Conservation (phyloP, 2,888 invertebrate genomes). For the Pomacea canaliculata region DNA sequence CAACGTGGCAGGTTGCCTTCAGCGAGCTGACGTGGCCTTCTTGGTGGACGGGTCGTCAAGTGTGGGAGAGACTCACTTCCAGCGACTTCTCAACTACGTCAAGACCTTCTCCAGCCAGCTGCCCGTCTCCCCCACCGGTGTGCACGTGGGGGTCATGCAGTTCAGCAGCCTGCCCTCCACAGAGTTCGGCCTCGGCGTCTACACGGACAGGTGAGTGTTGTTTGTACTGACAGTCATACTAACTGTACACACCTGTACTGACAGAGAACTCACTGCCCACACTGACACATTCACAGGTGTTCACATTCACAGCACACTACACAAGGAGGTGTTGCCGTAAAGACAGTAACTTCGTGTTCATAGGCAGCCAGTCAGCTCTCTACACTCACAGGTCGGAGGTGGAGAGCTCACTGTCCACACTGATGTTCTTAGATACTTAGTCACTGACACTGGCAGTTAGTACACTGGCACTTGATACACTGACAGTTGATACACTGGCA, state of each 20-base stretch:
- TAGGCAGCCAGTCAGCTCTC: too few species aligned
- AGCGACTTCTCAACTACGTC: constrained; percentile 47
- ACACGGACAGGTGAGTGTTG: constrained; percentile 37
- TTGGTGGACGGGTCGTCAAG: constrained; percentile 52
- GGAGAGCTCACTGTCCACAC: too few species aligned
- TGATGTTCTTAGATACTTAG: too few species aligned
- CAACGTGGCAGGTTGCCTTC: constrained; percentile 37
- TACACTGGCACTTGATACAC: too few species aligned
- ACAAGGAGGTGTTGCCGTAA: neutral
- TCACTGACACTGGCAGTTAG: too few species aligned
- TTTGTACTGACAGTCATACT: neutral
- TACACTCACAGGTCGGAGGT: too few species aligned
- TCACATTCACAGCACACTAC: neutral
- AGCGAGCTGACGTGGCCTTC: constrained; percentile 52
- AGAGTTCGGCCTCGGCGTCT: constrained; percentile 49
- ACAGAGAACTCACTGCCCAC: too few species aligned
- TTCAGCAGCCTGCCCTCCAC: constrained; percentile 50
- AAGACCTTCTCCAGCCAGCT: constrained; percentile 32
- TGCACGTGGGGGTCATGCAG: constrained; percentile 50
- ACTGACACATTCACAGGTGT: too few species aligned
- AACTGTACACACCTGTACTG: too few species aligned
- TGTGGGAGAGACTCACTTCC: constrained; percentile 47
- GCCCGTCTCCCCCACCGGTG: constrained; percentile 22
- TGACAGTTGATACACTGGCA: too few species aligned
- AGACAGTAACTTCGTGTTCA: too few species aligned